phyloP scores from a whole-genome alignment of 2,888 invertebrate species.

The Polylopha cassiicola region DNA sequence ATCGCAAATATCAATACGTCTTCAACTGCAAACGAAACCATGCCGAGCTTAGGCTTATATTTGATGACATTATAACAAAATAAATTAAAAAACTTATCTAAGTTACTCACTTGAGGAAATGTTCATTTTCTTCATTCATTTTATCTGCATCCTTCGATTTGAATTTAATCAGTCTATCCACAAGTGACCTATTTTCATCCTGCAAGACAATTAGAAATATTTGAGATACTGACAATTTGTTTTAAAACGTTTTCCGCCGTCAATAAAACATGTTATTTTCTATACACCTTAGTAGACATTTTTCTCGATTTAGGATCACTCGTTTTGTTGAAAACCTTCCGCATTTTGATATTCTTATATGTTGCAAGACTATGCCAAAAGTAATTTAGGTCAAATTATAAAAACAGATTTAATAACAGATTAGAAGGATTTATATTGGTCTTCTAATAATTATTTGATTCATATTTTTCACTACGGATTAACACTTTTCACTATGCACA shows the following conservation, averaged over 20 bases:
- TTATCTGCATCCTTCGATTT: conserved; percentile 97
- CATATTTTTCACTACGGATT: too few relatives aligned
- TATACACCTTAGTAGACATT: too few relatives aligned
- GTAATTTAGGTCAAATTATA: too few relatives aligned
- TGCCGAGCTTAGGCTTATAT: conserved; percentile 4
- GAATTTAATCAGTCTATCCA: conserved; percentile 92
- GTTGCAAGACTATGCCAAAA: too few relatives aligned
- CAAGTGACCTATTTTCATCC: conserved; percentile 91
- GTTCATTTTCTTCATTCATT: conserved; percentile 98
- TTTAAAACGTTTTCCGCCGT: too few relatives aligned
- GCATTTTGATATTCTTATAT: too few relatives aligned
- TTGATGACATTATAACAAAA: conserved; percentile 1
- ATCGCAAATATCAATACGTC: background rate
- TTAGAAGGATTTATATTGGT: too few relatives aligned
- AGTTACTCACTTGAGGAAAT: conserved; percentile 86
- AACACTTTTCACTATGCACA: conserved; percentile 29
- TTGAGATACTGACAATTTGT: conserved; percentile 14
- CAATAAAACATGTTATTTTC: too few relatives aligned
- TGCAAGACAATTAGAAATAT: conserved; percentile 63
- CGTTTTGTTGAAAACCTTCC: too few relatives aligned
- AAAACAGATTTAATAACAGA: too few relatives aligned
- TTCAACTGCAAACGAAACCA: conserved; percentile 14
- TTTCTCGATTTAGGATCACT: too few relatives aligned
- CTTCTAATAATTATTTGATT: too few relatives aligned
- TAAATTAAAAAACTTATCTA: conserved; percentile 21